phyloP scores from a whole-genome alignment of 92 coral and sea anemone species.

The Epizoanthus illoricatus region DNA sequence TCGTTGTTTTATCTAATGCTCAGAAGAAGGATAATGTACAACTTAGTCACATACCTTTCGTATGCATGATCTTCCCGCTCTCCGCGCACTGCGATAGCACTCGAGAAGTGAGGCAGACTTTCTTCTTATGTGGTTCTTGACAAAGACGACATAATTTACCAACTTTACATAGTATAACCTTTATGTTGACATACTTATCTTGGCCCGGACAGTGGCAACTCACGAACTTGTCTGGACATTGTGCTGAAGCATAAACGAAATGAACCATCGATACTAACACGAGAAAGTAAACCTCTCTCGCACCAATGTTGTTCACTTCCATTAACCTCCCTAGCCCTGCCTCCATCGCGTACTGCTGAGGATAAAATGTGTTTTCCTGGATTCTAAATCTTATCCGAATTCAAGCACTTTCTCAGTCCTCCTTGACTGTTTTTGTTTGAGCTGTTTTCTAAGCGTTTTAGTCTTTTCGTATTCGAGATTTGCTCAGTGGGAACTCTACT shows the following conservation, averaged over 20 bases:
- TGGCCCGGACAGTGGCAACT: not conserved
- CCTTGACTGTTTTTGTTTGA: too few species aligned
- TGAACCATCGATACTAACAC: not conserved
- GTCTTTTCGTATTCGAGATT: too few species aligned
- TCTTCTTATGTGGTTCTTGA: not conserved
- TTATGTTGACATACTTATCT: not conserved
- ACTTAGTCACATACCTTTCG: not conserved
- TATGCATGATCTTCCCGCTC: not conserved
- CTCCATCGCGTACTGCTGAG: not conserved
- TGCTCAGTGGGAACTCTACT: too few species aligned
- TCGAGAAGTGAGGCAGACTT: not conserved
- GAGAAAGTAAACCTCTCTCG: not conserved
- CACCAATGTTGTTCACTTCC: not conserved
- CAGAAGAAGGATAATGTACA: not conserved
- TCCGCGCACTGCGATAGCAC: not conserved
- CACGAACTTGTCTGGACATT: conserved; percentile 4
- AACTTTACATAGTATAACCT: not conserved
- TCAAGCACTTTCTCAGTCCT: too few species aligned
- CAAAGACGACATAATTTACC: not conserved
- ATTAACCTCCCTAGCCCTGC: not conserved
- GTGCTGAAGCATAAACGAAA: not conserved
- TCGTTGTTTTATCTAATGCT: too few species aligned
- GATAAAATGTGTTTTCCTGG: not conserved
- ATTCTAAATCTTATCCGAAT: not conserved
- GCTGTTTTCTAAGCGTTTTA: too few species aligned